These are phyloP conservation scores for Corythoichthys haematopterus DNA, from an alignment of 2,113 vertebrate species.

Conservation along the genomic window DNA sequence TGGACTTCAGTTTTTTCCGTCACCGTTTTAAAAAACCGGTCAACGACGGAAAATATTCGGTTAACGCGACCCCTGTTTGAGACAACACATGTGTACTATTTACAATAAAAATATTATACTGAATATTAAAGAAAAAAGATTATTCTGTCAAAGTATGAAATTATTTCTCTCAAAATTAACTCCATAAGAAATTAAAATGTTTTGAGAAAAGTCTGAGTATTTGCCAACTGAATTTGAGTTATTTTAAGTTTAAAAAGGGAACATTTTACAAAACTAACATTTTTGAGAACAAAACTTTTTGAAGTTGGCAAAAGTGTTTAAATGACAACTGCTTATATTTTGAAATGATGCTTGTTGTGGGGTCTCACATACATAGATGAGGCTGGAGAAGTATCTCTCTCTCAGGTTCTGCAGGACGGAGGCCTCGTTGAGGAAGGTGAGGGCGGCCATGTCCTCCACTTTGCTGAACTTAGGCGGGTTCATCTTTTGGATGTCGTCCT, in stretches of 20 bases:
- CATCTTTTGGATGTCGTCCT: constrained; percentile 98
- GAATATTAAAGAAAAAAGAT: neutral
- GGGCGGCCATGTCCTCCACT: constrained; percentile 96
- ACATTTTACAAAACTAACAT: neutral
- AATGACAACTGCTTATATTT: no score
- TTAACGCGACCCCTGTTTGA: no score
- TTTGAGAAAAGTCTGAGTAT: neutral
- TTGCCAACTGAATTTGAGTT: neutral
- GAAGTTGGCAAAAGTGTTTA: no score
- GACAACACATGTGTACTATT: no score
- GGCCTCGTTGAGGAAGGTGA: constrained; percentile 95
- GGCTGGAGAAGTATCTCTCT: constrained; percentile 96
- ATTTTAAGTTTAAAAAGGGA: neutral
- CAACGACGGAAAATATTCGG: no score
- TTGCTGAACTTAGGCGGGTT: constrained; percentile 98
- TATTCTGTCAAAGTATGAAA: neutral
- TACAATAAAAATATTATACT: no score
- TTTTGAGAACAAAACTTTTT: neutral
- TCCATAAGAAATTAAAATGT: neutral
- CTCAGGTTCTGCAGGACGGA: constrained; percentile 92
- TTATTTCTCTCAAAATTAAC: neutral
- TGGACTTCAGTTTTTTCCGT: no score
- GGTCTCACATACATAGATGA: constrained; percentile 85
- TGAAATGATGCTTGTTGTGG: neutral
- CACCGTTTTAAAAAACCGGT: no score